These are phyloP conservation scores for Erebia ligea DNA, from an alignment of 2,888 invertebrate species.

Conservation along the genomic window DNA sequence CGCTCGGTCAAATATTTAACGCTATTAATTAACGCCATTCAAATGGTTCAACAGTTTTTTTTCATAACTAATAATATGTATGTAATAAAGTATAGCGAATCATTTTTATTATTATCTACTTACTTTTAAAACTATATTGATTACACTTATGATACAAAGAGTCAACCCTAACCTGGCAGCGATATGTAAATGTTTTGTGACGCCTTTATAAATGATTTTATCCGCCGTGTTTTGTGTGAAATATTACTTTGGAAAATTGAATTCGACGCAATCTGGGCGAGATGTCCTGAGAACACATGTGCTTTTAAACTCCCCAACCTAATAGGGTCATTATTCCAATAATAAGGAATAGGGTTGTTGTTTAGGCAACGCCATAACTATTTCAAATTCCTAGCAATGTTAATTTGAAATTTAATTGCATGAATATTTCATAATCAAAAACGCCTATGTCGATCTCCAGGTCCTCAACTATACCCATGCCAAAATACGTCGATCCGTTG, in stretches of 20 bases:
- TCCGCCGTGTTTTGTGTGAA: constrained; percentile 74
- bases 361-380: constrained; percentile 15
- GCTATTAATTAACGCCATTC: no score
- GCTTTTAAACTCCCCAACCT: constrained; percentile 55
- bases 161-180: constrained; percentile 50
- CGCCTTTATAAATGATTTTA: constrained; percentile 79
- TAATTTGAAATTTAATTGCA: constrained; percentile 4
- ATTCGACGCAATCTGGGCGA: constrained; percentile 73
- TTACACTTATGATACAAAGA: not conserved
- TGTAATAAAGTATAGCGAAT: not conserved
- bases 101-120: not conserved
- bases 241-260: constrained; percentile 77
- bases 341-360: constrained; percentile 33
- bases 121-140: not conserved
- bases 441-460: no score
- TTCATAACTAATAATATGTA: no score
- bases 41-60: no score
- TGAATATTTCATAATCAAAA: no score
- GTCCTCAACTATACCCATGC: no score
- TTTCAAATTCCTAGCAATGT: constrained; percentile 1
- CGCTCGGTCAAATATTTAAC: no score
- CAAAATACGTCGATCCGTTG: no score
- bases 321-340: constrained; percentile 51
- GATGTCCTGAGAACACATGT: constrained; percentile 60
- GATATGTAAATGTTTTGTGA: constrained; percentile 52